Conservation (phyloP, 2,888 invertebrate genomes). For the Lepidochitona cinerea region DNA sequence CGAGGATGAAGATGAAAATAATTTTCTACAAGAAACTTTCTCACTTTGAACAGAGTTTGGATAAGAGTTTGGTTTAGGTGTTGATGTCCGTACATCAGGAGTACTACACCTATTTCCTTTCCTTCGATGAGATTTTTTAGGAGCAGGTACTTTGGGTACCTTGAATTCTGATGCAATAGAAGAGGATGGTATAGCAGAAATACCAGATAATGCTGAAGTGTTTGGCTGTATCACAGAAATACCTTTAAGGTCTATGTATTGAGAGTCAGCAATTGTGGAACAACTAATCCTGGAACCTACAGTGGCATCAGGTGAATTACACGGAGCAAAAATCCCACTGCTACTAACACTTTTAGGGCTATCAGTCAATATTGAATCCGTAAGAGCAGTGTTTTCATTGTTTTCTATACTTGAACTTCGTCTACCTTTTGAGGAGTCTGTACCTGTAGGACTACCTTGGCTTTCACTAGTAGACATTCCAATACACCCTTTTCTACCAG, state of each 20-base stretch:
- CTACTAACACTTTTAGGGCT: conserved; percentile 58
- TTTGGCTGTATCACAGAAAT: conserved; percentile 4
- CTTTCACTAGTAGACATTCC: conserved; percentile 57
- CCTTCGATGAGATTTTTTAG: conserved; percentile 22
- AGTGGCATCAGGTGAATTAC: conserved; percentile 44
- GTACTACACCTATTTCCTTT: conserved; percentile 33
- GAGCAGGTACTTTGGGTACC: conserved; percentile 28
- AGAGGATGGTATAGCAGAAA: conserved; percentile 37
- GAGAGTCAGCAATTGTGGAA: not conserved
- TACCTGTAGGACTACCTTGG: conserved; percentile 14
- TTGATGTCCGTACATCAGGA: conserved; percentile 40
- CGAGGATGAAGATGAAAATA: conserved; percentile 35
- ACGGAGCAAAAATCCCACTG: conserved; percentile 58
- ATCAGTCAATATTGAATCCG: conserved; percentile 59
- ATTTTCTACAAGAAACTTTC: conserved; percentile 42
- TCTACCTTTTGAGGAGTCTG: not conserved
- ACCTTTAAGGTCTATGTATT: not conserved
- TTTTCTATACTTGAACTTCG: not conserved
- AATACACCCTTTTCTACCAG: conserved; percentile 47
- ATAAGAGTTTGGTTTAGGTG: conserved; percentile 33
- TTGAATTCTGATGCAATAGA: conserved; percentile 40
- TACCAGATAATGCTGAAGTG: not conserved
- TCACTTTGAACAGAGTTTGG: conserved; percentile 34
- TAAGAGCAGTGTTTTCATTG: conserved; percentile 15
- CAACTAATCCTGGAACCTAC: conserved; percentile 25